Evolutionary conservation across 2,113 vertebrate species (phyloP), one percentile per base, ranked within the genome.

Genomic region (Sarotherodon lohbergeri): DNA sequence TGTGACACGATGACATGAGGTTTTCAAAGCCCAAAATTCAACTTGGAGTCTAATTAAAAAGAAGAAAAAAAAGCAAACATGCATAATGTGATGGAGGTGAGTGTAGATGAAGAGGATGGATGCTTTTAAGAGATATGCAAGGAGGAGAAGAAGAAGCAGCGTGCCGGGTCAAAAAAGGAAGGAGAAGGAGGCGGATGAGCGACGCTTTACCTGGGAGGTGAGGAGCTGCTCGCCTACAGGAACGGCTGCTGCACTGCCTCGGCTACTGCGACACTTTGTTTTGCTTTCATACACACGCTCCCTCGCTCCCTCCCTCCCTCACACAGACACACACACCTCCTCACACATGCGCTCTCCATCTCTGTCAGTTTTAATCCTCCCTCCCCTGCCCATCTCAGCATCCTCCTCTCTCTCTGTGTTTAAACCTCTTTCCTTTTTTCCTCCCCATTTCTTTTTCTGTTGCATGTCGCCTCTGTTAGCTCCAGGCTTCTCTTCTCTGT

Each of bases 221-320:
- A 93, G 83, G 73, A 91, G 88, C 85, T 63, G n/a, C 86, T 88
- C 36, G 78, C 89, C 90, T 88, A 88, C 88, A 80, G 61, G 80
- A 81, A 86, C 84, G 41, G 63, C 91, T 90, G 92, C 95, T 93
- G 93, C 91, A 90, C 94, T 83, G 90, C 92, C 91, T 94, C 85
- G 5, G 95, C 93, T 92, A 95, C 95, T 96, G 95, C 95, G 95
- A 96, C 95, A 95, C 93, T 95, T 92, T 96, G 91, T 95, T 96
- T 95, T 96, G 95, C 95, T 95, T 94, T 90, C 91, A 59, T 85
- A 81, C 91, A 61, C 76, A 68, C 80, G 13, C 81, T 66, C 24
- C 9, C 90, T 61, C 80, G 0, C 86, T 86, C 22, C 0, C 91
- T 80, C 83, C 5, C 89, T 80, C 34, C 6, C 61, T n/a, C 34